phyloP scores from a whole-genome alignment of 2,113 vertebrate genomes.

The Trogon melanurus region DNA sequence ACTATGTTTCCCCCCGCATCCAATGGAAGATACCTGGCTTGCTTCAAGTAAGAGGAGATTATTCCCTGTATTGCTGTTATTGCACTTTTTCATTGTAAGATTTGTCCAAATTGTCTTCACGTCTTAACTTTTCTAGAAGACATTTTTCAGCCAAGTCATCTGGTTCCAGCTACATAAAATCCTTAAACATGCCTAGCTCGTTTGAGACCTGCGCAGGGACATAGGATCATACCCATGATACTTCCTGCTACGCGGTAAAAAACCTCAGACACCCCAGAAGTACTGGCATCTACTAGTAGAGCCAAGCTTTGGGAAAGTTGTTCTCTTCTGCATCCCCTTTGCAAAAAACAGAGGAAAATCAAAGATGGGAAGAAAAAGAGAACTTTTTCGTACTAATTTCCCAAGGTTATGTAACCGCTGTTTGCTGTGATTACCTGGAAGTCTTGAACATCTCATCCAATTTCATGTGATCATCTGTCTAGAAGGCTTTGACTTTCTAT shows the following conservation, averaged over 20 bases:
- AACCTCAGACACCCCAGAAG: background rate
- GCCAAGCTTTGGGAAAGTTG: background rate
- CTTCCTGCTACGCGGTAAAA: background rate
- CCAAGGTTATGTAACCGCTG: background rate
- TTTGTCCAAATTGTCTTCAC: background rate
- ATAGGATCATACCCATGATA: background rate
- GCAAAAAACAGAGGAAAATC: background rate
- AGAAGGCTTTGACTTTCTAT: background rate
- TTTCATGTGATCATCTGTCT: background rate
- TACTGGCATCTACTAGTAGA: background rate
- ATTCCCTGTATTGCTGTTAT: background rate
- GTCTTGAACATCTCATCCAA: background rate
- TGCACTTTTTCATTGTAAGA: background rate
- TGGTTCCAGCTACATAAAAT: background rate
- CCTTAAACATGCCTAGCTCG: rapidly evolving
- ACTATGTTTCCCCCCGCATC: too few relatives aligned
- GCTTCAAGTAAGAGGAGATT: background rate
- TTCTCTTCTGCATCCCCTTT: background rate
- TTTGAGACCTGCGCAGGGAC: background rate
- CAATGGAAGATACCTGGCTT: background rate
- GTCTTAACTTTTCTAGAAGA: background rate
- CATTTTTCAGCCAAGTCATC: background rate
- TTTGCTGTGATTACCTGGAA: background rate
- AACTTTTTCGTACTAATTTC: background rate
- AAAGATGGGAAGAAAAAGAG: background rate